These are phyloP conservation scores for Sebastes taczanowskii DNA, from an alignment of 2,797 vertebrate species.

Conservation along the genomic window DNA sequence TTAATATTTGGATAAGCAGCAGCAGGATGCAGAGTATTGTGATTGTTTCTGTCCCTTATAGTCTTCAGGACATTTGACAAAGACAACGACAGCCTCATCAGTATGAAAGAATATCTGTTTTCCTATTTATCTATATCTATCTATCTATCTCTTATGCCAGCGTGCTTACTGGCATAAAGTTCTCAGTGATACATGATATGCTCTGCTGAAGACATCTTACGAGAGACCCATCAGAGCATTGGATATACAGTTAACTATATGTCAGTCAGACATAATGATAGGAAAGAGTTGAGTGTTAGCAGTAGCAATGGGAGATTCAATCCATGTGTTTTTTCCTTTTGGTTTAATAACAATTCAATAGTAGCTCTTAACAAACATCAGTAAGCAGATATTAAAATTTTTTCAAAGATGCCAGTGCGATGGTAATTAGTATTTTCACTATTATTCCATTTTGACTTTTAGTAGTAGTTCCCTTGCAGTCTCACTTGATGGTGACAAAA, in stretches of 20 bases:
- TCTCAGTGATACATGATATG: not conserved
- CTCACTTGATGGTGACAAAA: slow-evolving; percentile 64
- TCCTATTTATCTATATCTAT: slow-evolving; percentile 70
- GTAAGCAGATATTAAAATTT: not conserved
- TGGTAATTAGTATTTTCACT: not conserved
- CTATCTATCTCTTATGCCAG: not conserved
- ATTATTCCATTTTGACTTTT: not conserved
- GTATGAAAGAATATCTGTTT: slow-evolving; percentile 87
- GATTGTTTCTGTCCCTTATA: slow-evolving; percentile 50
- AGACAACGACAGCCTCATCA: slow-evolving; percentile 86
- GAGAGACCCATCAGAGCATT: not conserved
- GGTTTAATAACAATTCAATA: not conserved
- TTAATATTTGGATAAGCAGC: not conserved
- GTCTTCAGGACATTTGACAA: slow-evolving; percentile 93
- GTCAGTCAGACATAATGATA: not conserved
- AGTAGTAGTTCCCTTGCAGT: slow-evolving; percentile 18
- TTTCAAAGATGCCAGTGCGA: not conserved
- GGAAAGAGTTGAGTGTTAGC: not conserved
- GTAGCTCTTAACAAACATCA: not conserved
- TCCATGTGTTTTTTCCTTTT: not conserved
- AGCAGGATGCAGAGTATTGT: not conserved
- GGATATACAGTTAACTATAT: not conserved
- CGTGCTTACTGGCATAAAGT: not conserved
- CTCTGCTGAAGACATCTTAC: not conserved
- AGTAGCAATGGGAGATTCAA: not conserved